Conservation (phyloP, 2,113 vertebrate species). For the Thalassoma bifasciatum region DNA sequence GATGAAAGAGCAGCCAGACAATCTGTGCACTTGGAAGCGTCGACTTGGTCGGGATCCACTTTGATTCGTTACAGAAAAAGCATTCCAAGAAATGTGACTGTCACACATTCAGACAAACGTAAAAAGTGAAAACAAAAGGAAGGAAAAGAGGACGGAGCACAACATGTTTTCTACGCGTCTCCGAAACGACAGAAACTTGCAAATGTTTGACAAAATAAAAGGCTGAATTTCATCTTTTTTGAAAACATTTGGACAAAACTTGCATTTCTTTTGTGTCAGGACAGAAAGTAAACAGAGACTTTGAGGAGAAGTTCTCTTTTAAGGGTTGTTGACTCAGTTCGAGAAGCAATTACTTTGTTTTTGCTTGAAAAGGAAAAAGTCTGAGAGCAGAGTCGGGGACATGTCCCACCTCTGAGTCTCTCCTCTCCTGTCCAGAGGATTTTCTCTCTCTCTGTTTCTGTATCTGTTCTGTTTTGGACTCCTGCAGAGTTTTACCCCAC, state of each 20-base stretch:
- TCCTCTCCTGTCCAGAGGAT: too few relatives aligned
- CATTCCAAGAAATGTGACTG: background rate
- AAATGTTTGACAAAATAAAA: background rate
- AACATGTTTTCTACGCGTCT: background rate
- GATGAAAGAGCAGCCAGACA: conserved; percentile 12
- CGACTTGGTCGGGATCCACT: background rate
- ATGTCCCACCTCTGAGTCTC: background rate
- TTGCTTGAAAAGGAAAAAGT: background rate
- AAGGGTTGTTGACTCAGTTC: conserved; percentile 1
- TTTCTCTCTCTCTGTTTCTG: background rate
- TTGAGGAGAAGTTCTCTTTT: background rate
- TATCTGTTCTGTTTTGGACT: background rate
- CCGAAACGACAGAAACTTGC: background rate
- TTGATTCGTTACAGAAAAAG: conserved; percentile 22
- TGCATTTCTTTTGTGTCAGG: background rate
- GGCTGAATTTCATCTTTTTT: background rate
- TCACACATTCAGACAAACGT: background rate
- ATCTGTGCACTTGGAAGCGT: conserved; percentile 57
- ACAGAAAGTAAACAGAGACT: background rate
- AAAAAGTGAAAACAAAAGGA: background rate
- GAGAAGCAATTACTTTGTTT: conserved; percentile 12
- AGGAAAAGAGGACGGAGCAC: background rate
- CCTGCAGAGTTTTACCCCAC: background rate
- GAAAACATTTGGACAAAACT: background rate
- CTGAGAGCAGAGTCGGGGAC: background rate